A percentile compares a stretch with the other conserved stretches of the same genome.
phyloP scores from a whole-genome alignment of 1,140 invertebrate species.

The Drosophila willistoni region DNA sequence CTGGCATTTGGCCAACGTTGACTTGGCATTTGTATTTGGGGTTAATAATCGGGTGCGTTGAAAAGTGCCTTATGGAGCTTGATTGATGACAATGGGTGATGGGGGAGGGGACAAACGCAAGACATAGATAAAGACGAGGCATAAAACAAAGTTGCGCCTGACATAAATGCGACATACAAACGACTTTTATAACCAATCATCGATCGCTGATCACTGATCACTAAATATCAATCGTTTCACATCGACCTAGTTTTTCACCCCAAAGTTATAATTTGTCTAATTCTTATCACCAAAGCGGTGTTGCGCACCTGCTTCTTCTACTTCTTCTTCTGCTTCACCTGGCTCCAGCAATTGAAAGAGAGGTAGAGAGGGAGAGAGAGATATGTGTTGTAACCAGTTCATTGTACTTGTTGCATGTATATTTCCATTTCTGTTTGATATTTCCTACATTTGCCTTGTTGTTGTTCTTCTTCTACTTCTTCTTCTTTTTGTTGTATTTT shows the following conservation, averaged over 20 bases:
- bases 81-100: not conserved
- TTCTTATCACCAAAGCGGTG: conserved; percentile 3
- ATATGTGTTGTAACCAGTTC: conserved; percentile 17
- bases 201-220: conserved; percentile 42
- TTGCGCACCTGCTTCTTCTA: conserved; percentile 35
- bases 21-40: not conserved
- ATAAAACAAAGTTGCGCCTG: not conserved
- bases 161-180: conserved; percentile 45
- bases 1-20: not conserved
- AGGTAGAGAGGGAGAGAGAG: not conserved
- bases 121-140: not conserved
- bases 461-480: not conserved
- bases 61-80: not conserved
- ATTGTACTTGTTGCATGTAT: conserved; percentile 25
- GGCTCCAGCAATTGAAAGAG: not conserved
- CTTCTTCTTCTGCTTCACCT: no score
- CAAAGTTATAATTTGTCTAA: conserved; percentile 32
- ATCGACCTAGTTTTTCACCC: conserved; percentile 52
- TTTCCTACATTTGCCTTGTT: conserved; percentile 49
- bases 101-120: not conserved
- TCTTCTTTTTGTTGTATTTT: conserved; percentile 11
- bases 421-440: conserved; percentile 20
- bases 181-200: conserved; percentile 48
- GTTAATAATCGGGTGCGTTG: not conserved
- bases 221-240: conserved; percentile 39